Evolutionary conservation across 2,888 invertebrate genomes (phyloP).

Genomic region (Pterobdella sp.): DNA sequence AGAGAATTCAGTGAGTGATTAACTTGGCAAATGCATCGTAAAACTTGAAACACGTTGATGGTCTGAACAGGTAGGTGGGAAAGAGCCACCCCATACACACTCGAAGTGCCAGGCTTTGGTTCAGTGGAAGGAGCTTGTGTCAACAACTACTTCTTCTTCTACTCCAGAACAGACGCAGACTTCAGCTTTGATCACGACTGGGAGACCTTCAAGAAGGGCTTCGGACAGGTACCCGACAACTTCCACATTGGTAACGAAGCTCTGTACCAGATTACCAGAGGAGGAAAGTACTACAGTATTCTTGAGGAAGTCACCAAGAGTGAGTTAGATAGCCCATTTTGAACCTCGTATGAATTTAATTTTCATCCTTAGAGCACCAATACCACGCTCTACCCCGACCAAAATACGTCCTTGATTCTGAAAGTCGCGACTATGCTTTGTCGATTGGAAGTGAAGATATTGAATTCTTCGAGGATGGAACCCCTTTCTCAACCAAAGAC

Average conservation of each 20-base stretch:
- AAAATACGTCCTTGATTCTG: conserved; percentile 16
- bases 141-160: conserved; percentile 26
- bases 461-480: conserved; percentile 23
- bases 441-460: not conserved
- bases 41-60: not conserved
- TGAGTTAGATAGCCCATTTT: not conserved
- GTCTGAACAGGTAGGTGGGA: not conserved
- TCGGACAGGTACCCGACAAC: conserved; percentile 20
- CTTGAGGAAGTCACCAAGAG: conserved; percentile 26
- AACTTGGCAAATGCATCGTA: too few species aligned
- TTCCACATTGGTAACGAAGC: conserved; percentile 29
- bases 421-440: conserved; percentile 23
- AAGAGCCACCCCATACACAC: conserved; percentile 11
- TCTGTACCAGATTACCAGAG: conserved; percentile 23
- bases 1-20: conserved; percentile 19
- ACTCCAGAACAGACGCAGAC: not conserved
- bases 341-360: not conserved
- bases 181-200: conserved; percentile 25
- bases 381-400: conserved; percentile 1
- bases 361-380: conserved; percentile 4
- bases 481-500: conserved; percentile 27
- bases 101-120: conserved; percentile 10
- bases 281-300: conserved; percentile 22
- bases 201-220: conserved; percentile 29
- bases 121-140: conserved; percentile 18